Conservation (phyloP, 37 sponge, comb jelly and placozoan species). For the Cliona cf. orientalis region DNA sequence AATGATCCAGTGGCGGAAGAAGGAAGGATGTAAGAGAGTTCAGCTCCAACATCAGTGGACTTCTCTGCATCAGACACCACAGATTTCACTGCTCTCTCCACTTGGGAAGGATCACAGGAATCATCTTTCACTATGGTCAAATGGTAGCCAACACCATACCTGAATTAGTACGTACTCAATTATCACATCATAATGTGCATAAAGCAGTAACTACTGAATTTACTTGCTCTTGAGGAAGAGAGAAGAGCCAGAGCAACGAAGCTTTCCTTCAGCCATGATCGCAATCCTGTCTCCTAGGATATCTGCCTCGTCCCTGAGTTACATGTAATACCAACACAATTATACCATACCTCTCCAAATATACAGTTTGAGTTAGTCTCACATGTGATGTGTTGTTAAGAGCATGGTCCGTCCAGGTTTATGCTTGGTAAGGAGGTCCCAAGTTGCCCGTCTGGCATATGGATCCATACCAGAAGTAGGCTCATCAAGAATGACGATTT, state of each 20-base stretch:
- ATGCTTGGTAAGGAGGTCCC: conserved; percentile 92
- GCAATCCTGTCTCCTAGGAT: conserved; percentile 97
- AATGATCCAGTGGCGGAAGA: conserved; percentile 60
- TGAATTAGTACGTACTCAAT: conserved; percentile 2
- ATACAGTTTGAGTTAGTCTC: background rate
- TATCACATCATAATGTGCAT: background rate
- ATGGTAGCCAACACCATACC: conserved; percentile 96
- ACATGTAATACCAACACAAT: background rate
- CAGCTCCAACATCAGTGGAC: conserved; percentile 85
- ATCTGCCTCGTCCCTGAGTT: conserved; percentile 95
- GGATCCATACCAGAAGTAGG: conserved; percentile 99
- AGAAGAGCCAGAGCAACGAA: conserved; percentile 85
- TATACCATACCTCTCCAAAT: background rate
- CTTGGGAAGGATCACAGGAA: conserved; percentile 63
- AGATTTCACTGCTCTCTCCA: conserved; percentile 51
- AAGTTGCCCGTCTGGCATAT: conserved; percentile 93
- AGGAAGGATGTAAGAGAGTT: conserved; percentile 92
- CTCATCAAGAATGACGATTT: conserved; percentile 95
- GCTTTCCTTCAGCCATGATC: conserved; percentile 92
- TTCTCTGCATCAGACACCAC: conserved; percentile 55
- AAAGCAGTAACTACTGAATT: background rate
- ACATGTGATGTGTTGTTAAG: conserved; percentile 72
- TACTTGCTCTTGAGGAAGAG: conserved; percentile 93
- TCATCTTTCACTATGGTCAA: conserved; percentile 86
- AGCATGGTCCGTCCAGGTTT: conserved; percentile 88